Conservation (phyloP, 1,140 invertebrate genomes). For the Brachionus rotundiformis region DNA sequence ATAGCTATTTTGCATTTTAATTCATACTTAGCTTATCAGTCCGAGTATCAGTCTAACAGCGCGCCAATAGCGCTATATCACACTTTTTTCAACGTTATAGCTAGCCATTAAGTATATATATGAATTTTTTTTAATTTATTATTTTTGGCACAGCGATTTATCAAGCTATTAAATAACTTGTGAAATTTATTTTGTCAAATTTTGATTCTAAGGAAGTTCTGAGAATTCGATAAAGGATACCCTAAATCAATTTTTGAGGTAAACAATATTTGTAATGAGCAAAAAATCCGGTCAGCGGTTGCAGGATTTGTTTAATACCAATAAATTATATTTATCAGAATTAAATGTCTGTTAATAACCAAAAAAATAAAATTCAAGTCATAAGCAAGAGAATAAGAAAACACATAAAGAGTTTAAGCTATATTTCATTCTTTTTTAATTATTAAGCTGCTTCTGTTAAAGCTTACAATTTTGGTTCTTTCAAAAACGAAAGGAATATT, state of each 20-base stretch:
- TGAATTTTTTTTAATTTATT: too few relatives aligned
- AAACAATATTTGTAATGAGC: too few relatives aligned
- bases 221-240: too few relatives aligned
- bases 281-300: not conserved
- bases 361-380: not conserved
- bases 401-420: not conserved
- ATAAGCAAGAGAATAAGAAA: not conserved
- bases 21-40: not conserved
- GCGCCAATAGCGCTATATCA: not conserved
- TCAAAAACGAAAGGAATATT: constrained; percentile 18
- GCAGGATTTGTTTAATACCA: not conserved
- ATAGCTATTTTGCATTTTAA: not conserved
- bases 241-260: too few relatives aligned
- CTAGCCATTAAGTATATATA: not conserved
- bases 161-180: not conserved
- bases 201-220: too few relatives aligned
- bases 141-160: not conserved
- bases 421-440: constrained; percentile 4
- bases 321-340: not conserved
- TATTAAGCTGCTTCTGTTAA: not conserved
- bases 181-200: too few relatives aligned
- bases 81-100: not conserved
- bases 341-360: constrained; percentile 20
- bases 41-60: not conserved
- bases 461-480: not conserved